A percentile compares a stretch with the other conserved stretches of the same genome.
phyloP scores from a whole-genome alignment of 2,888 invertebrate species.

The Corbicula japonica region DNA sequence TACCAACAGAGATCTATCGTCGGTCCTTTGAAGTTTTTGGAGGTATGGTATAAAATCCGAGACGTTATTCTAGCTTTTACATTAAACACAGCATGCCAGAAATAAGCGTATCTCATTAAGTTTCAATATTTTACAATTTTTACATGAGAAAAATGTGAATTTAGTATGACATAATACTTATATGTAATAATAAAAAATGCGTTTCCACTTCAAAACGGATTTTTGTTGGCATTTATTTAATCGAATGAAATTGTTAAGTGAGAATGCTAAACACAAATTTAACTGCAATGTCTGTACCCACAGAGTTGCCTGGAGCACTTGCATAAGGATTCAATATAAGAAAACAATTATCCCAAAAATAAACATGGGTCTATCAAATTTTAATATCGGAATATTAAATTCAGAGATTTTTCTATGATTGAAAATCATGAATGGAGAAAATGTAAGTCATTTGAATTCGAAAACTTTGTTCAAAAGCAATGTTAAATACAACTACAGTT shows the following conservation, averaged over 20 bases:
- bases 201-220: slow-evolving; percentile 23
- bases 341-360: too few relatives aligned
- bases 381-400: too few relatives aligned
- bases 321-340: too few relatives aligned
- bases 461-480: too few relatives aligned
- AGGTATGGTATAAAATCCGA: slow-evolving; percentile 53
- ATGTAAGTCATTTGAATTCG: too few relatives aligned
- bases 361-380: too few relatives aligned
- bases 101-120: slow-evolving; percentile 51
- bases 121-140: slow-evolving; percentile 54
- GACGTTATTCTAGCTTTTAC: slow-evolving; percentile 58
- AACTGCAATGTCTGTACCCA: slow-evolving; percentile 18
- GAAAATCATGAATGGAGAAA: too few relatives aligned
- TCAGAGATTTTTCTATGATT: too few relatives aligned
- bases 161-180: slow-evolving; percentile 63
- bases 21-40: slow-evolving; percentile 59
- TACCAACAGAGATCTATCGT: slow-evolving; percentile 54
- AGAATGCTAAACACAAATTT: slow-evolving; percentile 18
- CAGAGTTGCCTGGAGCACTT: too few relatives aligned
- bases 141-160: slow-evolving; percentile 48
- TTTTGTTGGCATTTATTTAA: slow-evolving; percentile 34
- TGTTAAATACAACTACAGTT: too few relatives aligned
- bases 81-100: slow-evolving; percentile 58
- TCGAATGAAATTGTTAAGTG: slow-evolving; percentile 19
- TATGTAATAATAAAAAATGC: slow-evolving; percentile 50